These are phyloP conservation scores for Protobothrops flavoviridis DNA, from an alignment of 2,113 vertebrate species.

Conservation along the genomic window DNA sequence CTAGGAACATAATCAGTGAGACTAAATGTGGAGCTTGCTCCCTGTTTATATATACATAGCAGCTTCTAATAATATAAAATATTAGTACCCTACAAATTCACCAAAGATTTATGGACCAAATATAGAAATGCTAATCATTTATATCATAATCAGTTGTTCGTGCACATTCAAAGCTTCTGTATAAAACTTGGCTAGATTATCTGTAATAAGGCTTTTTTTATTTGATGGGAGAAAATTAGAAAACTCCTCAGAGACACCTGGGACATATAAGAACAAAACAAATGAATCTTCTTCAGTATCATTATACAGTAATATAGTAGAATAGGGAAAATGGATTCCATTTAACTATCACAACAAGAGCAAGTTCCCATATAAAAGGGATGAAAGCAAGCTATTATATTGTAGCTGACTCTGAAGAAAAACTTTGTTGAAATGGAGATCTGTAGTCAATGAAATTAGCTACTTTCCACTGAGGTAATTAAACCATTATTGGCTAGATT, in stretches of 20 bases:
- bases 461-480: neutral
- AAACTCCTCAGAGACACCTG: neutral
- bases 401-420: neutral
- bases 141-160: neutral
- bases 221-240: neutral
- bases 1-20: neutral
- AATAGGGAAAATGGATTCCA: neutral
- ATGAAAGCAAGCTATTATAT: neutral
- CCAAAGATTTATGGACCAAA: neutral
- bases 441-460: neutral
- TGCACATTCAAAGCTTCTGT: neutral
- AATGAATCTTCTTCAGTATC: neutral
- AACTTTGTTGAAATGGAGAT: neutral
- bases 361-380: neutral
- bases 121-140: neutral
- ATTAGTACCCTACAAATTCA: neutral
- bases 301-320: neutral
- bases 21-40: neutral
- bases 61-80: neutral
- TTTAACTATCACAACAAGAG: neutral
- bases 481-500: neutral
- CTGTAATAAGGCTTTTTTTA: neutral
- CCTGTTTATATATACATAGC: neutral
- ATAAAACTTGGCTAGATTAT: neutral
- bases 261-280: neutral